These are phyloP conservation scores for honey bee (Apis mellifera) DNA, from an alignment of 1,140 invertebrate genomes.

Conservation along the genomic window Amel_HAv3.1 CM009935.2:5681501-5682000, in stretches of 20 bases:
- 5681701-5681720: slow-evolving; percentile 24
- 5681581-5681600: slow-evolving; percentile 40
- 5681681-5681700: slow-evolving; percentile 54
- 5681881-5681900: too few species aligned
- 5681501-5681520: background rate
- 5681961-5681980: too few species aligned
- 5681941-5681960: too few species aligned
- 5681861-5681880: background rate
- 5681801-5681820: background rate
- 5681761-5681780: slow-evolving; percentile 46
- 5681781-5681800: background rate
- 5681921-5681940: too few species aligned
- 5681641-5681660: slow-evolving; percentile 1
- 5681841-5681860: background rate
- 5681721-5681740: background rate
- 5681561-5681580: slow-evolving; percentile 62
- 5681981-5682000: too few species aligned
- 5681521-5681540: background rate
- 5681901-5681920: too few species aligned
- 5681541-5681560: slow-evolving; percentile 15
- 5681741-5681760: background rate
- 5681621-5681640: slow-evolving; percentile 32
- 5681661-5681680: background rate
- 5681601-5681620: slow-evolving; percentile 15
- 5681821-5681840: background rate